These are phyloP conservation scores for Scolanthus callimorphus DNA, from an alignment of 92 coral and sea anemone species.

Conservation along the genomic window DNA sequence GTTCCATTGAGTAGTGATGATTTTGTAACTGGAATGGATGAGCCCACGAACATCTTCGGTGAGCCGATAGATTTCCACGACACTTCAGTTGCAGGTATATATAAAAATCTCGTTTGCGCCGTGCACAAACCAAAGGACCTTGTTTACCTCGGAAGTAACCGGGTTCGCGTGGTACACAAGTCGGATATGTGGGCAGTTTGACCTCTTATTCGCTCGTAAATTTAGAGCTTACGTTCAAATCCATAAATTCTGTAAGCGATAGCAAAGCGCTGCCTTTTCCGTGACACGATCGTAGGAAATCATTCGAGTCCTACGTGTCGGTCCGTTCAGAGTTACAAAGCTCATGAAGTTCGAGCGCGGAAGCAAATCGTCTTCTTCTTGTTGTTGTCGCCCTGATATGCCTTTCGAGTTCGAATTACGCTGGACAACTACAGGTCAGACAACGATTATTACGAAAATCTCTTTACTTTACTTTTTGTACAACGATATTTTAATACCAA, in stretches of 20 bases:
- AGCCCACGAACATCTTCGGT: slow-evolving; percentile 93
- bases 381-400: neutral
- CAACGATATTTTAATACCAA: too few relatives aligned
- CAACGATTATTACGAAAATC: too few relatives aligned
- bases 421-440: neutral
- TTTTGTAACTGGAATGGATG: slow-evolving; percentile 84
- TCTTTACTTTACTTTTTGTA: too few relatives aligned
- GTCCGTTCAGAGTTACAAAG: too few relatives aligned
- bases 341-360: too few relatives aligned
- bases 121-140: slow-evolving; percentile 24
- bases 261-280: slow-evolving; percentile 24
- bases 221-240: slow-evolving; percentile 35
- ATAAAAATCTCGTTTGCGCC: slow-evolving; percentile 15
- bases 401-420: neutral
- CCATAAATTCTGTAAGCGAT: slow-evolving; percentile 11
- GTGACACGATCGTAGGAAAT: slow-evolving; percentile 24
- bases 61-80: slow-evolving; percentile 98
- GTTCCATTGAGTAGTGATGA: slow-evolving; percentile 90
- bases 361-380: too few relatives aligned
- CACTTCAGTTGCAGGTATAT: slow-evolving; percentile 94
- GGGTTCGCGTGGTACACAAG: slow-evolving; percentile 53
- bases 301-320: slow-evolving; percentile 13
- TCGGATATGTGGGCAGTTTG: slow-evolving; percentile 29
- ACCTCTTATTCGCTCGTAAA: slow-evolving; percentile 13
- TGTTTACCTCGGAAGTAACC: slow-evolving; percentile 54